Percentiles rank a stretch among this genome's conserved stretches.
phyloP scores from a whole-genome alignment of 1,140 invertebrate species.

The Drosophila funebris region DNA sequence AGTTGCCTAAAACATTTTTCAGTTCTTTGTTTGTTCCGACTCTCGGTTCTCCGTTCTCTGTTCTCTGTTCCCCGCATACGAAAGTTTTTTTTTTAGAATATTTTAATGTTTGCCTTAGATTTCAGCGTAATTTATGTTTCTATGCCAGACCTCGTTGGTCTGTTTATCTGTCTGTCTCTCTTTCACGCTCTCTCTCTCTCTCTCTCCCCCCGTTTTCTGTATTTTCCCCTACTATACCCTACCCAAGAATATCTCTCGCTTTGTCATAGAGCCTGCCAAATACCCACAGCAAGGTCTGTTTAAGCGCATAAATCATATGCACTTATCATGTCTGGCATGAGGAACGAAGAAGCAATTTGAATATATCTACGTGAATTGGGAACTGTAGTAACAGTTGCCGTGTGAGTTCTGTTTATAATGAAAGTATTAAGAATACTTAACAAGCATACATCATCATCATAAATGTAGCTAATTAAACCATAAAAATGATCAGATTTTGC shows the following conservation, averaged over 20 bases:
- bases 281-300: not conserved
- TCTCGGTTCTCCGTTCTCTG: not conserved
- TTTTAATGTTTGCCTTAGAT: slow-evolving; percentile 50
- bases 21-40: slow-evolving; percentile 23
- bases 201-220: not conserved
- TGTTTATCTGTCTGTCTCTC: slow-evolving; percentile 50
- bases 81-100: slow-evolving; percentile 66
- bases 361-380: no score
- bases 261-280: slow-evolving; percentile 20
- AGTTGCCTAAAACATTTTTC: slow-evolving; percentile 68
- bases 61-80: slow-evolving; percentile 2
- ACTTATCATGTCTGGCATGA: slow-evolving; percentile 18
- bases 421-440: no score
- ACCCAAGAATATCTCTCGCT: slow-evolving; percentile 11
- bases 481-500: no score
- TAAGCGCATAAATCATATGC: slow-evolving; percentile 39
- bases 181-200: not conserved
- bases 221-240: slow-evolving; percentile 7
- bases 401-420: no score
- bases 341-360: not conserved
- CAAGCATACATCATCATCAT: no score
- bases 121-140: slow-evolving; percentile 74
- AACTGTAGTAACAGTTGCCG: no score
- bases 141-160: slow-evolving; percentile 47
- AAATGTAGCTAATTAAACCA: no score